Conservation (phyloP, 2,797 vertebrate genomes). For the Lithobates pipiens region DNA sequence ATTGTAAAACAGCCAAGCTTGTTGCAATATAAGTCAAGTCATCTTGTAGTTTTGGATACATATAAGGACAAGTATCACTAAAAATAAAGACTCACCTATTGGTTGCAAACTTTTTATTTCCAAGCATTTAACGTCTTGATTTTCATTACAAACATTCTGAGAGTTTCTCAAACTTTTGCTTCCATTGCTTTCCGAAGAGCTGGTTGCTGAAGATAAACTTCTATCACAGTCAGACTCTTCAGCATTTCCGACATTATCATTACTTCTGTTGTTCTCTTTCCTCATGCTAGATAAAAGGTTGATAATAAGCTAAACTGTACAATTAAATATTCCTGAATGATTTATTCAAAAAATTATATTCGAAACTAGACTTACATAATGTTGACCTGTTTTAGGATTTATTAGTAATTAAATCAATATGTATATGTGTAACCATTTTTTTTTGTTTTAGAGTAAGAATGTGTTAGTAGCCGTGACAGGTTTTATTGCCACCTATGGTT, state of each 20-base stretch:
- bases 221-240: constrained; percentile 86
- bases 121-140: constrained; percentile 64
- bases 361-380: too few relatives aligned
- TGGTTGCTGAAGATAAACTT: constrained; percentile 73
- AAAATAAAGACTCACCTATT: constrained; percentile 67
- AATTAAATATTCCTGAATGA: neutral
- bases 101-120: constrained; percentile 64
- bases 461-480: too few relatives aligned
- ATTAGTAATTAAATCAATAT: too few relatives aligned
- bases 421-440: too few relatives aligned
- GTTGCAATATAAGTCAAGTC: too few relatives aligned
- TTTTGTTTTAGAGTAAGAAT: too few relatives aligned
- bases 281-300: constrained; percentile 79
- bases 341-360: neutral
- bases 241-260: constrained; percentile 82
- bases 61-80: neutral
- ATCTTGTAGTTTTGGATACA: too few relatives aligned
- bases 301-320: neutral
- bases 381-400: too few relatives aligned
- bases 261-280: constrained; percentile 90
- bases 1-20: too few relatives aligned
- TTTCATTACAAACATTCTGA: constrained; percentile 77
- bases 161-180: constrained; percentile 86
- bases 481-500: too few relatives aligned
- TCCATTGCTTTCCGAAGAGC: constrained; percentile 79